Percentiles rank a stretch among this genome's conserved stretches.
Evolutionary conservation across 2,797 vertebrate species (phyloP).

Genomic region (Syncerus caffer): DNA sequence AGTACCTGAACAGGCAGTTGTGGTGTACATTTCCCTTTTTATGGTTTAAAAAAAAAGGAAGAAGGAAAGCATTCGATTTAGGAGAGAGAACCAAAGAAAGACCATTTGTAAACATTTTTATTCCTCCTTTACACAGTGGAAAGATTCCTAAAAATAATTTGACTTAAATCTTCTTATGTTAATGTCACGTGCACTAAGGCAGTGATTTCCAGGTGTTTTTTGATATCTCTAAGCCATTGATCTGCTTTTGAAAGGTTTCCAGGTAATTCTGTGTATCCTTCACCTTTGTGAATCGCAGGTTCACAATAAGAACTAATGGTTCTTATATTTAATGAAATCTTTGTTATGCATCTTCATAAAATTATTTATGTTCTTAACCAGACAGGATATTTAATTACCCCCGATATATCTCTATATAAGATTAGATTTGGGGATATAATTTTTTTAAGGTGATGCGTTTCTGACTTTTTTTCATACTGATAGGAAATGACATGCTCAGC

Average conservation of each 20-base stretch:
- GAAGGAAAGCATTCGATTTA: not conserved
- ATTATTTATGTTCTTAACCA: not conserved
- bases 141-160: not conserved
- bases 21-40: not conserved
- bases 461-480: not conserved
- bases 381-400: not conserved
- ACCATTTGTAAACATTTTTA: not conserved
- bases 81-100: not conserved
- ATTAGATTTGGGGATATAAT: not conserved
- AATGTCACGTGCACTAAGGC: not conserved
- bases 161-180: not conserved
- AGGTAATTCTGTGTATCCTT: not conserved
- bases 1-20: not conserved
- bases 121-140: not conserved
- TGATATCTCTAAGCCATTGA: not conserved
- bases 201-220: not conserved
- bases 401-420: not conserved
- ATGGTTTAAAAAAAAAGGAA: not conserved
- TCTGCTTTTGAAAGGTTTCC: not conserved
- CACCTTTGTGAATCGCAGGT: not conserved
- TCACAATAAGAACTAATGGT: too few relatives aligned
- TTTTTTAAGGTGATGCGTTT: not conserved
- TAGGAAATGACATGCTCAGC: not conserved
- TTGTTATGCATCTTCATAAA: not conserved
- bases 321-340: not conserved